These are phyloP conservation scores for Heliothis peltigera DNA, from an alignment of 2,888 invertebrate genomes.

Conservation along the genomic window DNA sequence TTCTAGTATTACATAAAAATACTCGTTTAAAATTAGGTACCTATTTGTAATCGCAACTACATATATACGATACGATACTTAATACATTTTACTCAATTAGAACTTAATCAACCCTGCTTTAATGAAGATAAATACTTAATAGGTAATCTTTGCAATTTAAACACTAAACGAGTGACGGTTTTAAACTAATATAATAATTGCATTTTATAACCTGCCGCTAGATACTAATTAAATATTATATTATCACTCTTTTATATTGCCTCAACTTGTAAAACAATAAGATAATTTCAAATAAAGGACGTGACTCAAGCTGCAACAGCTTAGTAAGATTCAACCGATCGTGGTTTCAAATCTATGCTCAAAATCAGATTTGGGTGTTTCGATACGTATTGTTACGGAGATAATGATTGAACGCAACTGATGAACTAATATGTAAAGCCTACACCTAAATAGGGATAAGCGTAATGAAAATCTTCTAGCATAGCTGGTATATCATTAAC, in stretches of 20 bases:
- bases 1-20: neutral
- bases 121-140: slow-evolving; percentile 32
- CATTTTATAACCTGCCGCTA: slow-evolving; percentile 8
- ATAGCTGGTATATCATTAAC: too few species aligned
- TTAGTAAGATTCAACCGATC: too few species aligned
- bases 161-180: slow-evolving; percentile 15
- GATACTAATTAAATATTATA: slow-evolving; percentile 10
- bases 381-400: too few species aligned
- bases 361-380: too few species aligned
- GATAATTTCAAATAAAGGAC: neutral
- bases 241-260: neutral
- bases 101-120: slow-evolving; percentile 11
- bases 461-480: too few species aligned
- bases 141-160: slow-evolving; percentile 24
- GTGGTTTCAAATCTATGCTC: too few species aligned
- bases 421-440: too few species aligned
- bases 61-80: too few species aligned
- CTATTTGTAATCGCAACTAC: too few species aligned
- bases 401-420: too few species aligned
- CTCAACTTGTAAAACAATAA: neutral
- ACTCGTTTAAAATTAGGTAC: slow-evolving; percentile 12
- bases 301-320: too few species aligned
- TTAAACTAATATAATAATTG: slow-evolving; percentile 28
- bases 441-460: too few species aligned
- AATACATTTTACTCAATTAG: slow-evolving; percentile 2